Evolutionary conservation across 2,888 invertebrate genomes (phyloP), one percentile per base, ranked within the genome.

Genomic region (Agrotis ipsilon): DNA sequence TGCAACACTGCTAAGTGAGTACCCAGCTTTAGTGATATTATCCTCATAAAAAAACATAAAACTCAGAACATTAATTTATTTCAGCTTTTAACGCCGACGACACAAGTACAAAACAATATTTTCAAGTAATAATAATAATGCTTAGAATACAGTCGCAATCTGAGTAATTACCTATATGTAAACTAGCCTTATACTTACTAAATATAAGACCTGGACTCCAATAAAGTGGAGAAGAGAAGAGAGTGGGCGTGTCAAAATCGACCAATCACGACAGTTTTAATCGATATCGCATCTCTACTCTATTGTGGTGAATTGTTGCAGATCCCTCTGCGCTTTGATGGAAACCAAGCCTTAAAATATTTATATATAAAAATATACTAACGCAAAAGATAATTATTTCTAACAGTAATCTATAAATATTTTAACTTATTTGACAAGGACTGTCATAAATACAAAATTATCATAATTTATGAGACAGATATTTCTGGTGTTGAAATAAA

Each of bases 31-130:
- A 39, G 11, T 39, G 39, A 39, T 39, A 9, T 39, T 11, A 39
- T 1, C 9, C 39, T 43, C 7, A n/a, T 3, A 16, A 46, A 63
- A 18, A 2, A 58, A 54, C 11, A 19, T 13, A 52, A 16, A 43
- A 18, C 54, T 32, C 2, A 51, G 21, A 70, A 65, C 13, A 73
- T 63, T 60, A 57, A 51, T 77, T 68, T 74, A 62, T 32, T 75
- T 62, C 27, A 32, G 21, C 18, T 72, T 58, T 58, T 18, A 32
- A 58, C 18, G 51, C 9, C 16, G 27, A 52, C 32, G 14, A 58
- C 13, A 52, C 21, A 46, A 27, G 19, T 51, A 70, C 7, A 52
- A 55, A 45, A 58, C 13, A 13, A 43, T 0, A 19, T 13, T 54
- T 62, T 43, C 1, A 27, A 54, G 11, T 43, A 51, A 62, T 49